Evolutionary conservation across 2,888 invertebrate genomes (phyloP).

Genomic region (Tetragnatha montana): DNA sequence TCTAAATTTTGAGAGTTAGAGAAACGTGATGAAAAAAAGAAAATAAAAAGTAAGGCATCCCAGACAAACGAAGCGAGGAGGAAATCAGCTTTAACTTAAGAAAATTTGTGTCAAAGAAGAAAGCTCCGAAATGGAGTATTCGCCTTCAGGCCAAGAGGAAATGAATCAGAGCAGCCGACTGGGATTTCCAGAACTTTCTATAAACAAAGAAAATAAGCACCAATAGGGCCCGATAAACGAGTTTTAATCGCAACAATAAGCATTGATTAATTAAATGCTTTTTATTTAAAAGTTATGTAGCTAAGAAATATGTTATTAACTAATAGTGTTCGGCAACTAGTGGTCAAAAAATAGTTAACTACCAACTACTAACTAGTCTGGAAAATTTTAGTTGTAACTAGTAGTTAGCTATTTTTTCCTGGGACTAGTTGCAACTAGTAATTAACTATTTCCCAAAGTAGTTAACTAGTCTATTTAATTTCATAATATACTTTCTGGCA

Average conservation of each 20-base stretch:
- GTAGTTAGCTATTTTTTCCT: too few relatives aligned
- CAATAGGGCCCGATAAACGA: slow-evolving; percentile 1
- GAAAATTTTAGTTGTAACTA: too few relatives aligned
- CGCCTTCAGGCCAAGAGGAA: slow-evolving; percentile 9
- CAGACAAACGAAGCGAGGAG: neutral
- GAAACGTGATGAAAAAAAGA: neutral
- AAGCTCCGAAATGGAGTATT: slow-evolving; percentile 32
- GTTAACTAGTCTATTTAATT: too few relatives aligned
- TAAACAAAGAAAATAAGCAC: neutral
- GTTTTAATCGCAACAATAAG: slow-evolving; percentile 41
- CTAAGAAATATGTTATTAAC: too few relatives aligned
- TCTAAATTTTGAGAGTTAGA: neutral
- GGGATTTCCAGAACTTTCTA: slow-evolving; percentile 8
- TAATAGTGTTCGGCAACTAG: too few relatives aligned
- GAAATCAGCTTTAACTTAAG: slow-evolving; percentile 6
- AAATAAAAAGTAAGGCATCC: neutral
- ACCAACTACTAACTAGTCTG: too few relatives aligned
- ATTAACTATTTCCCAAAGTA: too few relatives aligned
- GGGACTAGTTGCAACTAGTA: too few relatives aligned
- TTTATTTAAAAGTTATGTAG: too few relatives aligned
- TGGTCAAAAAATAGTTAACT: too few relatives aligned
- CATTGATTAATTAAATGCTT: too few relatives aligned
- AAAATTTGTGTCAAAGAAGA: slow-evolving; percentile 43
- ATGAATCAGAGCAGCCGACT: slow-evolving; percentile 36
- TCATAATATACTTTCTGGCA: too few relatives aligned